Evolutionary conservation across 2,797 vertebrate genomes (phyloP).

Genomic region (Hemitrygon akajei): DNA sequence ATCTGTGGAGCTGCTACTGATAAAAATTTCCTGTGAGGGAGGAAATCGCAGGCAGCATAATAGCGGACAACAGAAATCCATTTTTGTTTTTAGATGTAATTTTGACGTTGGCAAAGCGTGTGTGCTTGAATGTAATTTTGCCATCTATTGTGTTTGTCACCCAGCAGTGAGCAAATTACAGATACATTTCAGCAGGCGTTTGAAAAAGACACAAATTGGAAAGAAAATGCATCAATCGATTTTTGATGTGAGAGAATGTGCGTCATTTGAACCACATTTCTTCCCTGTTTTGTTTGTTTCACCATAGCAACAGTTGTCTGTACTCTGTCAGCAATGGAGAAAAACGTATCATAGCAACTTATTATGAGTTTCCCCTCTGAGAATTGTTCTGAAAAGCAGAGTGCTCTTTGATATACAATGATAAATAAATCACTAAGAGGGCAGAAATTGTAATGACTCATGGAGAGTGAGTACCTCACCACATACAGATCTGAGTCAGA

Average conservation of each 20-base stretch:
- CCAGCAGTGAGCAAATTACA: slow-evolving; percentile 14
- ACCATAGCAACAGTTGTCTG: slow-evolving; percentile 77
- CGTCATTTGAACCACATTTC: slow-evolving; percentile 47
- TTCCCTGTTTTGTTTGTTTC: slow-evolving; percentile 58
- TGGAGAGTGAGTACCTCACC: not conserved
- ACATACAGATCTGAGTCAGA: not conserved
- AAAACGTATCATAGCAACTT: slow-evolving; percentile 30
- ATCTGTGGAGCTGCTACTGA: slow-evolving; percentile 45
- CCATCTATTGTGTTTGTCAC: not conserved
- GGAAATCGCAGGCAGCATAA: not conserved
- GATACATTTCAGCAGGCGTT: slow-evolving; percentile 49
- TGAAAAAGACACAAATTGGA: slow-evolving; percentile 63
- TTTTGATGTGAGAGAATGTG: slow-evolving; percentile 46
- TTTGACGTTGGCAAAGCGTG: slow-evolving; percentile 44
- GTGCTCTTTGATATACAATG: not conserved
- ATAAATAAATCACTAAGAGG: not conserved
- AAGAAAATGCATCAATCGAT: slow-evolving; percentile 61
- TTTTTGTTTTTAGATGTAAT: slow-evolving; percentile 46
- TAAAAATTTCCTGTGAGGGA: slow-evolving; percentile 42
- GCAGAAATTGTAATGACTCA: not conserved
- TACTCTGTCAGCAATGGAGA: slow-evolving; percentile 33
- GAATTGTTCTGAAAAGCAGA: not conserved
- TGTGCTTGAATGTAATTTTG: slow-evolving; percentile 44
- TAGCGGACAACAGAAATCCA: slow-evolving; percentile 42
- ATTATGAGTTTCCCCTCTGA: not conserved